Conservation (phyloP, 2,888 invertebrate species). For the Lobophora halterata region DNA sequence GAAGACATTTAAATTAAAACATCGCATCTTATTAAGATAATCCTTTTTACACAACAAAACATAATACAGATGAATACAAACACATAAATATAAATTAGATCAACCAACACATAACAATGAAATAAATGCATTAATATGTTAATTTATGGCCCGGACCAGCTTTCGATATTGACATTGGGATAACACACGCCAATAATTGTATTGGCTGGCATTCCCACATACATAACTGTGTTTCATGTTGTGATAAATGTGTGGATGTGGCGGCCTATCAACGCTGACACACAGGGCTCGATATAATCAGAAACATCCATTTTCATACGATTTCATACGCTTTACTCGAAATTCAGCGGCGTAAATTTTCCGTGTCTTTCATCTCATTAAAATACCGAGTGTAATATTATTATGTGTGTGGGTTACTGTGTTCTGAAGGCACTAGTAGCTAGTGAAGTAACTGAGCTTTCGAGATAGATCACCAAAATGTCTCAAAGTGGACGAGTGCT, state of each 20-base stretch:
- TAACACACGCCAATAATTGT: constrained; percentile 46
- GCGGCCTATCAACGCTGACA: constrained; percentile 33
- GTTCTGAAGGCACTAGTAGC: too few relatives aligned
- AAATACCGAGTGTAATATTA: too few relatives aligned
- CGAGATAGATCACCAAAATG: too few relatives aligned
- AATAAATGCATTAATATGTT: constrained; percentile 42
- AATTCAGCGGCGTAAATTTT: too few relatives aligned
- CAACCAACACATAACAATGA: constrained; percentile 22
- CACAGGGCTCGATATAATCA: constrained; percentile 19
- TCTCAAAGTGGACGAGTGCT: too few relatives aligned
- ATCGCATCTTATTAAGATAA: too few relatives aligned
- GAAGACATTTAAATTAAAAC: too few relatives aligned
- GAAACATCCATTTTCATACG: not conserved
- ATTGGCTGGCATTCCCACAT: constrained; percentile 38
- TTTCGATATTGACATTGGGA: constrained; percentile 43
- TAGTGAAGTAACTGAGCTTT: too few relatives aligned
- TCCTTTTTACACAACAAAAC: not conserved
- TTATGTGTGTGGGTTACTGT: too few relatives aligned
- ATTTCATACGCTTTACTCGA: too few relatives aligned
- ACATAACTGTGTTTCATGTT: constrained; percentile 46
- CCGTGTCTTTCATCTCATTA: too few relatives aligned
- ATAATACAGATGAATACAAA: constrained; percentile 1
- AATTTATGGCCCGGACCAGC: constrained; percentile 38
- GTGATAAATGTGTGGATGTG: constrained; percentile 42
- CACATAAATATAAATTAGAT: constrained; percentile 20